Evolutionary conservation across 1,140 invertebrate genomes (phyloP), one percentile per base, ranked within the genome.

Genomic region (Metopolophium dirhodum): DNA sequence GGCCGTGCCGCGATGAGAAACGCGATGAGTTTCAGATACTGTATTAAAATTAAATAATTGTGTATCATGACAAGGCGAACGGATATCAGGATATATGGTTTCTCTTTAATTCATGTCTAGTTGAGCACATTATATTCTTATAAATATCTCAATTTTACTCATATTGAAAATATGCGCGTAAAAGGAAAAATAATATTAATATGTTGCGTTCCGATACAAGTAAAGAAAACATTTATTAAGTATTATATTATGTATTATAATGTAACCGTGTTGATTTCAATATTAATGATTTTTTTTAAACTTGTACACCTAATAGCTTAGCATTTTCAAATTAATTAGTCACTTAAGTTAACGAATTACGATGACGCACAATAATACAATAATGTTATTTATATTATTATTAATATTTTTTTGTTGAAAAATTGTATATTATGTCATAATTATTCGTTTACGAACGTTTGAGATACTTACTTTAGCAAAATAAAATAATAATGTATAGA

Each of bases 141-240:
- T 51, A 49, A 49, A 49, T 87, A 87, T 54, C 57, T 57, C 51
- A 37, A 54, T 49, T 51, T 89, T 57, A 89, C 49, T 54, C 87
- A 57, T 89, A 57, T 37, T 22, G 49, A 26, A 89, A 89, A 89
- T 54, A 89, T 88, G 47, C 20, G 6, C 47, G 47, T n/a, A n/a
- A 68, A 77, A 18, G 9, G 47, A 35, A 88, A 57, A 89, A 57
- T 88, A 88, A 88, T 88, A 54, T 89, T 89, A n/a, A 47, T 87
- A 30, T 88, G 18, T 26, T 51, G n/a, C 18, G n/a, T 51, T 54
- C n/a, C n/a, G n/a, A 18, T 41, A 4, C 7, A 47, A 47, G 26
- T n/a, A 30, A 87, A 26, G 45, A 87, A 49, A 87, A 87, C 45
- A 49, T 47, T 26, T 6, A 86, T 77, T 77, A 37, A 37, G 77